Conservation (phyloP, 2,113 vertebrate species). For the Propithecus coquereli region DNA sequence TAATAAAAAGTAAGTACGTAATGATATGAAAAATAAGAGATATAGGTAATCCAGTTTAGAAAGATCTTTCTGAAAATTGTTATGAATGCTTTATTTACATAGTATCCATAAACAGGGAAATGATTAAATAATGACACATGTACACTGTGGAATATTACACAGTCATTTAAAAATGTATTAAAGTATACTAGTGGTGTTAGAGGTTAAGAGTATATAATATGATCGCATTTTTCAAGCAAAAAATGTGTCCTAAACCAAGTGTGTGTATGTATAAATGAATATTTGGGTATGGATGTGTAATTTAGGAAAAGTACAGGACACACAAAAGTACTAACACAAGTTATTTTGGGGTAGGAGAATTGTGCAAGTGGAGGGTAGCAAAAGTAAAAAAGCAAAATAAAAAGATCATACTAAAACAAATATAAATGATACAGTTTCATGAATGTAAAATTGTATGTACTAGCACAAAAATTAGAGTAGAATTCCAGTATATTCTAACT, state of each 20-base stretch:
- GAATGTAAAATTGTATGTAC: not conserved
- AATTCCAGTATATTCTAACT: not conserved
- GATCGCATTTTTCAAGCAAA: not conserved
- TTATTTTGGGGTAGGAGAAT: not conserved
- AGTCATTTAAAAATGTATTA: not conserved
- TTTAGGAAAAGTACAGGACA: not conserved
- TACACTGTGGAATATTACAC: not conserved
- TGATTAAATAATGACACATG: not conserved
- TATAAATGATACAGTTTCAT: not conserved
- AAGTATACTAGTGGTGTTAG: not conserved
- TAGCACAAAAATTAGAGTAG: not conserved
- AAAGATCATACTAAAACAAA: not conserved
- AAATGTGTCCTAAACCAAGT: not conserved
- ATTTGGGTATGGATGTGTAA: not conserved
- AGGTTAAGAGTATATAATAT: not conserved
- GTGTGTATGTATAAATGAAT: not conserved
- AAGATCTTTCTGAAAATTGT: not conserved
- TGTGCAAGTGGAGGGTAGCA: not conserved
- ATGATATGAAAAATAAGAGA: not conserved
- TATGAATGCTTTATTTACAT: not conserved
- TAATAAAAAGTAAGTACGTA: not conserved
- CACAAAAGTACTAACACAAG: not conserved
- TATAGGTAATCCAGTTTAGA: not conserved
- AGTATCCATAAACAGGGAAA: not conserved
- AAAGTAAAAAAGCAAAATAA: not conserved